Base-by-base conservation (phyloP, 1,140 invertebrate species). In the Magallana ariakensis region DNA sequence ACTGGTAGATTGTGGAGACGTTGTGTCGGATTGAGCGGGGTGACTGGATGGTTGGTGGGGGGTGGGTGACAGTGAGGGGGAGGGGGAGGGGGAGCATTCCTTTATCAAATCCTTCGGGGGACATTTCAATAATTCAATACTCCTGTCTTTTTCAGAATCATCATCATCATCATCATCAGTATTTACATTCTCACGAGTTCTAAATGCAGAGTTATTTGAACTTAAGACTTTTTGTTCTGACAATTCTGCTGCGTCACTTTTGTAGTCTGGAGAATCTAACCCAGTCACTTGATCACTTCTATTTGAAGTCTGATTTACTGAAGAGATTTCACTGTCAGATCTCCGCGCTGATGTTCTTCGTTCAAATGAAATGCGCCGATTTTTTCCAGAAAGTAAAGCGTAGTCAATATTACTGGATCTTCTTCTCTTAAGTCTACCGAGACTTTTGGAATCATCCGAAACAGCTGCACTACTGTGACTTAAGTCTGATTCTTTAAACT, bases 361-460 rank as follows among this genome's bases (percentile, higher is more conserved):
- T 56, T 84, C 82, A 15, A 56, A 58, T 84, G 82, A 84, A 9
- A 60, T 33, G 19, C 82, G 55, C n/a, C n/a, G 19, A 26, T 82
- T 84, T 33, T 26, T n/a, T 58, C 82, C 82, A 19, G 82, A 54
- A 15, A 84, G 57, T 58, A 16, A 16, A 58, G 55, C 55, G 33
- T 84, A 84, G 33, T 84, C 82, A 26, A 84, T 56, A 84, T 33
- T 60, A 54, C 55, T 56, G 58, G 82, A 84, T 13, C 55, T 10
- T 84, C 82, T 84, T 16, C 82, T 84, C 33, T 55, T 82, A 19
- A 82, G 15, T 82, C 80, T 82, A 8, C 16, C n/a, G 8, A 10
- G 80, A 82, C 80, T 82, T n/a, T 56, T 55, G 46, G n/a, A 33
- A n/a, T 82, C 54, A 55, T 82, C 46, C 5, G 4, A 54, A 54